Evolutionary conservation across 2,797 vertebrate species (phyloP).

Genomic region (Hoplostethus atlanticus): DNA sequence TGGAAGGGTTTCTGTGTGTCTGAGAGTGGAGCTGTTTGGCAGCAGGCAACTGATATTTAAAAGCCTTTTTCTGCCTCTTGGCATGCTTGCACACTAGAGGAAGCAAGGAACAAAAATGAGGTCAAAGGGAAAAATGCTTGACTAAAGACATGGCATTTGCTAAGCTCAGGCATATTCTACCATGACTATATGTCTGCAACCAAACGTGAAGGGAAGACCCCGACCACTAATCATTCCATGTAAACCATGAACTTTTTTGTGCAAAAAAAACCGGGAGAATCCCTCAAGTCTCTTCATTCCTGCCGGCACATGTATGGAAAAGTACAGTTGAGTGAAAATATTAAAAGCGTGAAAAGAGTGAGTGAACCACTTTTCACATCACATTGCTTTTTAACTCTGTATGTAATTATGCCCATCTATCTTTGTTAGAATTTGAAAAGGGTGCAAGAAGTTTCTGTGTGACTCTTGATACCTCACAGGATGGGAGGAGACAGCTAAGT

Average conservation of each 20-base stretch:
- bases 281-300: constrained; percentile 12
- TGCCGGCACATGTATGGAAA: constrained; percentile 3
- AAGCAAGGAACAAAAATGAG: constrained; percentile 59
- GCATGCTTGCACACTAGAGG: constrained; percentile 64
- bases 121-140: constrained; percentile 62
- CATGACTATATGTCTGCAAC: constrained; percentile 45
- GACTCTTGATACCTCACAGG: constrained; percentile 30
- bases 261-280: background rate
- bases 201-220: constrained; percentile 35
- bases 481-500: constrained; percentile 52
- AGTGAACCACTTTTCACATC: no score
- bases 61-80: constrained; percentile 58
- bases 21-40: constrained; percentile 68
- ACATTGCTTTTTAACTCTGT: no score
- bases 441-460: background rate
- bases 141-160: constrained; percentile 58
- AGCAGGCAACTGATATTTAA: constrained; percentile 74
- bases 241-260: constrained; percentile 18
- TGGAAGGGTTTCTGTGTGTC: constrained; percentile 49
- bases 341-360: background rate
- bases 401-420: no score
- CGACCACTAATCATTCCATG: constrained; percentile 15
- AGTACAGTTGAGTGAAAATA: background rate
- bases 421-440: background rate
- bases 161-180: constrained; percentile 35